Evolutionary conservation across 2,888 invertebrate genomes (phyloP).

Genomic region (Branchellion lobata): DNA sequence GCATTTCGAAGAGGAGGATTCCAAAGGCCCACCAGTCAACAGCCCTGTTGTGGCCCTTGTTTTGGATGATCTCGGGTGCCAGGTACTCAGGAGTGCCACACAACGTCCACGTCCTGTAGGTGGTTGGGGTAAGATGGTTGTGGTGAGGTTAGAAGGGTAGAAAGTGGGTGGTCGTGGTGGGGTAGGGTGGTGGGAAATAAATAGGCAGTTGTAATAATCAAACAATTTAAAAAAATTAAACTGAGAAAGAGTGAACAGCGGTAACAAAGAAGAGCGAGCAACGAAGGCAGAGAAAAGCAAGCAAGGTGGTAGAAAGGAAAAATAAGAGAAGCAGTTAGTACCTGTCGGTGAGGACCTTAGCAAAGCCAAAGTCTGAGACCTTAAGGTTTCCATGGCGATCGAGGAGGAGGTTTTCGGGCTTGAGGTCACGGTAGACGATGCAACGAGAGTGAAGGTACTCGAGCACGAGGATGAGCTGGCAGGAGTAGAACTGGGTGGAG

Average conservation of each 20-base stretch:
- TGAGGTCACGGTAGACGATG: slow-evolving; percentile 62
- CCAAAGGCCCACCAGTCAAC: slow-evolving; percentile 98
- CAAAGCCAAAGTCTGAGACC: slow-evolving; percentile 96
- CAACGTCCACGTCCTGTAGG: slow-evolving; percentile 84
- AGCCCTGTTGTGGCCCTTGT: slow-evolving; percentile 95
- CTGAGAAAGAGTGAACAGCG: no score
- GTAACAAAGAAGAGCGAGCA: no score
- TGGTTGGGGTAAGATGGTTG: neutral
- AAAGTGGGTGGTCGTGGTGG: no score
- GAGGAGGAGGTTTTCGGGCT: slow-evolving; percentile 81
- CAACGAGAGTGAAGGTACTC: slow-evolving; percentile 84
- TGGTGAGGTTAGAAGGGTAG: no score
- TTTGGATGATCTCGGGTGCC: slow-evolving; percentile 89
- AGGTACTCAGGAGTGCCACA: slow-evolving; percentile 97
- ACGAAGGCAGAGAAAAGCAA: no score
- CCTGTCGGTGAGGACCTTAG: slow-evolving; percentile 86
- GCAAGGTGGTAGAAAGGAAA: neutral
- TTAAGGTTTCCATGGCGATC: slow-evolving; percentile 91
- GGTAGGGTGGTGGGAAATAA: neutral
- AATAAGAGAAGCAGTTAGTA: slow-evolving; percentile 54
- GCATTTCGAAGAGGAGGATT: slow-evolving; percentile 65
- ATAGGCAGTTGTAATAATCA: no score
- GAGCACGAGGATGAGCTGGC: slow-evolving; percentile 88
- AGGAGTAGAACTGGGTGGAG: slow-evolving; percentile 85
- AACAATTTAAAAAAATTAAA: no score